Evolutionary conservation across 2,888 invertebrate genomes (phyloP).

Genomic region (Conistra vaccinii): DNA sequence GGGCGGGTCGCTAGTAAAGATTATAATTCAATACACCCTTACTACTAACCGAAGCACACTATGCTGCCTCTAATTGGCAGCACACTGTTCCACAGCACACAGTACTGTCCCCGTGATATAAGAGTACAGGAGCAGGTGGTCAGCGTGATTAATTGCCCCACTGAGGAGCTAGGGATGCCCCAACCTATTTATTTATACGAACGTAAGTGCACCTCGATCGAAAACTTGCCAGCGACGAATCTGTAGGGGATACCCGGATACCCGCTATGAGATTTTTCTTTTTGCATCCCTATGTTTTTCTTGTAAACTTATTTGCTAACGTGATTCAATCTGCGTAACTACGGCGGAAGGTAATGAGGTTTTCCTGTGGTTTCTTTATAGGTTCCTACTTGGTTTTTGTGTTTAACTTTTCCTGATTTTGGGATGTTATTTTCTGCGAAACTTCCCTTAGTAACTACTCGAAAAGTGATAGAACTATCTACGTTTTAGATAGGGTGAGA

Average conservation of each 20-base stretch:
- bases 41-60: constrained; percentile 28
- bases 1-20: background rate
- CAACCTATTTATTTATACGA: constrained; percentile 81
- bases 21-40: constrained; percentile 10
- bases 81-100: constrained; percentile 44
- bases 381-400: constrained; percentile 47
- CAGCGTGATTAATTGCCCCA: constrained; percentile 83
- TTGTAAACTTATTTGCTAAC: constrained; percentile 63
- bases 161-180: constrained; percentile 76
- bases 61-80: constrained; percentile 67
- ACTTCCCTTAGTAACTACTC: constrained; percentile 4
- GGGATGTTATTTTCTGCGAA: constrained; percentile 14
- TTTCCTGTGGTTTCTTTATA: constrained; percentile 57
- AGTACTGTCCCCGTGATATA: constrained; percentile 71
- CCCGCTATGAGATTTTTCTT: constrained; percentile 66
- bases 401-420: constrained; percentile 41
- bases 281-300: constrained; percentile 65
- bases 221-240: constrained; percentile 73
- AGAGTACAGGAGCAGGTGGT: constrained; percentile 84
- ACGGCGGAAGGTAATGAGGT: constrained; percentile 65
- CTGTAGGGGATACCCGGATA: constrained; percentile 68
- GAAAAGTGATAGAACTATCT: background rate
- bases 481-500: background rate
- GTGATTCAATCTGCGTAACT: constrained; percentile 65
- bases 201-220: constrained; percentile 74